Evolutionary conservation across 2,797 vertebrate species (phyloP), one percentile per base, ranked within the genome.

Genomic region (Coranthus polyacanthus): DNA sequence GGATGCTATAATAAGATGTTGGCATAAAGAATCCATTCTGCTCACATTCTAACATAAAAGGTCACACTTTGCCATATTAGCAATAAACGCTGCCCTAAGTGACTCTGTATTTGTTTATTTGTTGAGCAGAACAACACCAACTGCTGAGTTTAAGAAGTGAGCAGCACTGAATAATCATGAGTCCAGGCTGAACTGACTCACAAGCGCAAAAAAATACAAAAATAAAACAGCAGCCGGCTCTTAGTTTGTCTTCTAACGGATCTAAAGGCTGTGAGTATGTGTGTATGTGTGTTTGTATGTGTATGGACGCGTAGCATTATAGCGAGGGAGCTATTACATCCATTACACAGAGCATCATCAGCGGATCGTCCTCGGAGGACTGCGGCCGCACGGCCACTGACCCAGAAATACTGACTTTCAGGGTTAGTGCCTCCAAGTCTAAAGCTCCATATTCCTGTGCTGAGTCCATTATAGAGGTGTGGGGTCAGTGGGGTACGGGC

Each of bases 401-500:
- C 85, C 86, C 80, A 86, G 64, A 91, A 85, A 86, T 42, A 67
- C 69, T 80, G 82, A 77, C 76, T 87, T 84, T 85, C 79, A 85
- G 74, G 81, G 69, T 72, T 74, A 78, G 64, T n/a, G n/a, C n/a
- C n/a, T n/a, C 69, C 41, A 66, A 75, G 70, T 76, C 65, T 24
- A 24, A 59, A 53, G 70, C 60, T 77, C 66, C 71, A 75, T 81
- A 65, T 75, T 84, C 68, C 55, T 61, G 57, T 52, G 51, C 55
- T 26, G 63, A 83, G 79, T 82, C 80, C 72, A 88, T 88, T 87
- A 84, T 6, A 37, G 24, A 83, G 77, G 78, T 69, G 62, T 47
- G 73, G 67, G 84, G 72, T 83, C 78, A 83, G 76, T 17, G 8
- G 54, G 65, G 62, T n/a, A n/a, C 70, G 2, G 63, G 63, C 70